Evolutionary conservation across 2,113 vertebrate genomes (phyloP).

Genomic region (Brevimyrus niger): DNA sequence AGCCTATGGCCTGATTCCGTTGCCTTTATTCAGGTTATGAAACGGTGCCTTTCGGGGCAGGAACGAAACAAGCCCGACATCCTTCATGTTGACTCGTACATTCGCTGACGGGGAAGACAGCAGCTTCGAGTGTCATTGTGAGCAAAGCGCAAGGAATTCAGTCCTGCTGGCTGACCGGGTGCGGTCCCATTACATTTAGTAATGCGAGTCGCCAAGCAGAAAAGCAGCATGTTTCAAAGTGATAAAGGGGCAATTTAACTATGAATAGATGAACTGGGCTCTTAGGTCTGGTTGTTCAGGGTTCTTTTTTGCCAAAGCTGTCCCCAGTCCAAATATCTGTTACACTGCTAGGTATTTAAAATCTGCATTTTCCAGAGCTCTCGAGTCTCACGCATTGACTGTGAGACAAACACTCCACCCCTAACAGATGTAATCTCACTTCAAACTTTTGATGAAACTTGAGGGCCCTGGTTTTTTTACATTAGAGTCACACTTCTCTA

Average conservation of each 20-base stretch:
- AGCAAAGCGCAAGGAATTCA: background rate
- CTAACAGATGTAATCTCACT: too few species aligned
- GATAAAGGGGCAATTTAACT: background rate
- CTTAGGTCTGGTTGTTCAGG: background rate
- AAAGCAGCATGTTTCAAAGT: background rate
- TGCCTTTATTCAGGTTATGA: background rate
- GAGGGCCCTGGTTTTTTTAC: background rate
- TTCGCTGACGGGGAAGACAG: background rate
- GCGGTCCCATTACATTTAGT: background rate
- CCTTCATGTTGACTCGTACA: background rate
- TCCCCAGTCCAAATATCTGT: background rate
- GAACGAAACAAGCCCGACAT: background rate
- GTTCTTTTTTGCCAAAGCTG: background rate
- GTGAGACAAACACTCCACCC: too few species aligned
- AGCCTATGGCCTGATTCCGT: background rate
- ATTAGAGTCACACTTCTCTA: background rate
- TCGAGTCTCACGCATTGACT: too few species aligned
- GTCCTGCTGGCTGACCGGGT: background rate
- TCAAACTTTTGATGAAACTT: too few species aligned
- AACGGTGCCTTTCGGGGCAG: background rate
- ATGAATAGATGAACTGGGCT: background rate
- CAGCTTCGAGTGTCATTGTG: background rate
- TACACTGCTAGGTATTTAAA: background rate
- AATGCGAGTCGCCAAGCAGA: background rate
- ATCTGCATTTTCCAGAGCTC: background rate